Evolutionary conservation across 2,113 vertebrate genomes (phyloP), one percentile per base, ranked within the genome.

Genomic region (Donacobius atricapilla): DNA sequence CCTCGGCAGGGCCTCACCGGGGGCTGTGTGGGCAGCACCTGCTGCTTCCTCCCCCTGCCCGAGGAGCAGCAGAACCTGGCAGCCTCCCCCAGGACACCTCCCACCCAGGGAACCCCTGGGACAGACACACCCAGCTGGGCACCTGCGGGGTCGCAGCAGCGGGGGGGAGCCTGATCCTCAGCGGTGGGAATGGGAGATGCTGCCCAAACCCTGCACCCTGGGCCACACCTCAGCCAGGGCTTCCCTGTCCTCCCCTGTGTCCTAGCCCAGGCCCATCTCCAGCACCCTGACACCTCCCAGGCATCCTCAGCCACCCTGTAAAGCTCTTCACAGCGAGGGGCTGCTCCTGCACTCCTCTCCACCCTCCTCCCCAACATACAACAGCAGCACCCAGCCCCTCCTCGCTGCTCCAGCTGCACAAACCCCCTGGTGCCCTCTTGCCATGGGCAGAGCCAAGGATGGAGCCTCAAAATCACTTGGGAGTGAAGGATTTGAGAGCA

Each of bases 71-170:
- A 39, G 18, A 47, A 31, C 51, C 78, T 22, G 33, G 7, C 31
- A 61, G 86, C 63, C 39, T 10, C 64, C 39, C 51, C 40, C 44
- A 21, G 56, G 63, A 35, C 71, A 15, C 44, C 24, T 47, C 35
- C 35, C 58, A 22, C 33, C 5, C 44, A 8, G 21, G 48, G 25
- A 23, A 7, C 3, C 3, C 22, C 33, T 7, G 10, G 35, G 8
- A 27, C 31, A 7, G 6, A 65, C 10, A 0, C 47, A 31, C 11
- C 6, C 3, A 2, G 13, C 45, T 1, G 37, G 58, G 37, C 44
- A 25, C 0, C 61, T 0, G 5, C 7, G 37, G 85, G 15, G 25
- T 2, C 0, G 0, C 0, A 1, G 72, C 9, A 7, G 21, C n/a
- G 0, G 1, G 23, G 20, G 27, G 13, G 27, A 75, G 27, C 44